These are phyloP conservation scores for Pelmatolapia mariae DNA, from an alignment of 2,113 vertebrate species.

Conservation along the genomic window DNA sequence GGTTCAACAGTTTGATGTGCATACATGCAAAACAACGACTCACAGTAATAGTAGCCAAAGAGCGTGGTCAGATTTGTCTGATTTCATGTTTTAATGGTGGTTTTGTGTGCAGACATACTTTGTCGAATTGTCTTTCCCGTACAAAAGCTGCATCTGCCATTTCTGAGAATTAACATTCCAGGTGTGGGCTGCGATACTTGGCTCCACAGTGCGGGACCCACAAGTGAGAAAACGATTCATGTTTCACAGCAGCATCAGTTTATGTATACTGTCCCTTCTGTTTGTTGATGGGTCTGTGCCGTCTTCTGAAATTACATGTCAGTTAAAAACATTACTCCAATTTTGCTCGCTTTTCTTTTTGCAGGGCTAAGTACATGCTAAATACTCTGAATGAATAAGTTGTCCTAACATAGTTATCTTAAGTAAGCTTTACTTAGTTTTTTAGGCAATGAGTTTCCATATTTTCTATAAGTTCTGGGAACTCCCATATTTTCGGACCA, in stretches of 20 bases:
- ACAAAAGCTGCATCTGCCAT: background rate
- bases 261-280: no score
- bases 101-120: background rate
- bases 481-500: background rate
- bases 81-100: background rate
- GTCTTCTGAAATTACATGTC: background rate
- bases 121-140: background rate
- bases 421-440: background rate
- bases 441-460: background rate
- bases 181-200: background rate
- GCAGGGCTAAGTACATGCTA: fast-evolving
- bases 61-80: fast-evolving
- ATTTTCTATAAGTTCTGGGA: background rate
- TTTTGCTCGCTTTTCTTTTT: background rate
- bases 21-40: background rate
- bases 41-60: background rate
- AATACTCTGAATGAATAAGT: background rate
- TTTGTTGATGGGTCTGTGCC: fast-evolving
- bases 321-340: background rate
- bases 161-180: background rate
- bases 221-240: fast-evolving
- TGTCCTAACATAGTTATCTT: background rate
- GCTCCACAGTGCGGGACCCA: background rate
- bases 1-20: background rate
- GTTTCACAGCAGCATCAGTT: no score